Base-by-base conservation (phyloP, 2,888 invertebrate genomes). In the Euclidia mi region DNA sequence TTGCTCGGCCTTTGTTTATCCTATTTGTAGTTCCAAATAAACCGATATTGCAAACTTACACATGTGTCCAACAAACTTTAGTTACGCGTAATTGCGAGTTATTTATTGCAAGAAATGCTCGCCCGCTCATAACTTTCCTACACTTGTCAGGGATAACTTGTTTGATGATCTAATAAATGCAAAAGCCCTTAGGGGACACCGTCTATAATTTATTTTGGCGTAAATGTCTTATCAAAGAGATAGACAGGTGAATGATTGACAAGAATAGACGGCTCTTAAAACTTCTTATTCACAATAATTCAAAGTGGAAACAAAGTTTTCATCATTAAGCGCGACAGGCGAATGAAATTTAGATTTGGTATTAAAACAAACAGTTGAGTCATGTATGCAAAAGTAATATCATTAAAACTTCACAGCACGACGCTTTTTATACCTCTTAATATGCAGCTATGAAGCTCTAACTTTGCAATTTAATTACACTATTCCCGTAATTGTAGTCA, bases 401-500 rank as follows among this genome's bases (percentile, higher is more conserved):
- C 72, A 80, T 87, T 84, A 84, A 84, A 86, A 87, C 76, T 84
- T 85, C 67, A 75, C 65, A 72, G 69, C 49, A 60, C 68, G 51
- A 69, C 62, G 77, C 71, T 81, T 87, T 83, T 86, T 82, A 73
- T 79, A 73, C 78, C 78, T 79, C 74, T 82, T 86, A 79, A 80
- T 81, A 81, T 84, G 80, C 79, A 78, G 78, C 79, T 81, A 76
- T 80, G 81, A 79, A 82, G 76, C 80, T 80, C 76, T 83, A 87
- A 86, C 81, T 87, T 87, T 76, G 77, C 79, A 85, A 85, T 88
- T 87, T 86, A 82, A 88, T 88, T 87, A 87, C 78, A 78, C 79
- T 82, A 79, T 82, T 75, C 76, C 76, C 71, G 80, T 84, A 85
- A 86, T 84, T 82, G 76, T 81, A 84, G 82, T 82, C 75, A 79